These are phyloP conservation scores for Abramis brama DNA, from an alignment of 2,113 vertebrate species.

Conservation along the genomic window DNA sequence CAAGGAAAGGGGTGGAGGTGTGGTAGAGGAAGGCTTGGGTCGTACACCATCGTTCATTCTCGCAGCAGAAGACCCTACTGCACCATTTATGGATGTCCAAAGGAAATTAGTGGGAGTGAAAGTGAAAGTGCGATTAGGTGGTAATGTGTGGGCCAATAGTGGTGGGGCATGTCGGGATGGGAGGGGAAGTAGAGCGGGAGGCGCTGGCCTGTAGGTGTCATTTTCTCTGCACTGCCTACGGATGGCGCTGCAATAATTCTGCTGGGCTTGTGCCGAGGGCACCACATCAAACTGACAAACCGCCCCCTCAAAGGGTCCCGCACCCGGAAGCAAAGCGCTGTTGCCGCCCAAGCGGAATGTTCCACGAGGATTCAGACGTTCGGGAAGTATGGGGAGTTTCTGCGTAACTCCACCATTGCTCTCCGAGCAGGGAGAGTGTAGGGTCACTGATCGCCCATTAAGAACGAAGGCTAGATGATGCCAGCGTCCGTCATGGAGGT, in stretches of 20 bases:
- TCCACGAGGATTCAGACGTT: constrained; percentile 82
- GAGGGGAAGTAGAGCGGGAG: constrained; percentile 78
- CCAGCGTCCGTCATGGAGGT: constrained; percentile 92
- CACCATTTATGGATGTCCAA: constrained; percentile 78
- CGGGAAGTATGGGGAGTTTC: constrained; percentile 33
- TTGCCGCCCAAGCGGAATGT: constrained; percentile 91
- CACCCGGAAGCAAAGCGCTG: constrained; percentile 76
- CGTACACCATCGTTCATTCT: constrained; percentile 27
- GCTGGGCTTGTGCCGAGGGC: constrained; percentile 88
- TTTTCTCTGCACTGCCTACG: constrained; percentile 93
- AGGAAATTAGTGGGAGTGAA: constrained; percentile 54
- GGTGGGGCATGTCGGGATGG: constrained; percentile 63
- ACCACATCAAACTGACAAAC: constrained; percentile 96
- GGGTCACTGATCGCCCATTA: constrained; percentile 82
- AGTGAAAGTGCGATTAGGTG: constrained; percentile 63
- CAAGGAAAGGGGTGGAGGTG: neutral
- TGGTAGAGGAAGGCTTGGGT: constrained; percentile 14
- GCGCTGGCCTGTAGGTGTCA: constrained; percentile 81
- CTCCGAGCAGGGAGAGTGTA: constrained; percentile 91
- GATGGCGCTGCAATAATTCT: constrained; percentile 94
- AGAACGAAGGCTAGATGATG: constrained; percentile 90
- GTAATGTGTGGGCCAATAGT: constrained; percentile 64
- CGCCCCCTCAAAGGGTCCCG: constrained; percentile 91
- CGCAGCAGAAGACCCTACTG: constrained; percentile 71
- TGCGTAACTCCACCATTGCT: constrained; percentile 55